Evolutionary conservation across 2,797 vertebrate genomes (phyloP).

Genomic region (Melanitta fusca): DNA sequence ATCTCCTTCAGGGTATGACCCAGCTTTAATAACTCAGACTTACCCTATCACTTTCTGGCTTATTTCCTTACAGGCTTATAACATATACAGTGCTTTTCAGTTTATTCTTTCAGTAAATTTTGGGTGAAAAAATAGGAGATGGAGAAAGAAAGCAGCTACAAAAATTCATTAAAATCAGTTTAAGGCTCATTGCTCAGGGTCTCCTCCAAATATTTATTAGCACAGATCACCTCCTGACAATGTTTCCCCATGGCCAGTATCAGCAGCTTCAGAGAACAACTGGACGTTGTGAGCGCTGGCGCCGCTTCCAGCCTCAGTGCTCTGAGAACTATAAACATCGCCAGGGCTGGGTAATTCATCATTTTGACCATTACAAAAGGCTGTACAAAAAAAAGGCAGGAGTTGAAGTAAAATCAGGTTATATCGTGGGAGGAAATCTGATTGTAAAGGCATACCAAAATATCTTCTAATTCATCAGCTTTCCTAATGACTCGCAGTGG

Average conservation of each 20-base stretch:
- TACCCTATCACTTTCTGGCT: constrained; percentile 48
- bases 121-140: neutral
- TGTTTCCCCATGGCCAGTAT: neutral
- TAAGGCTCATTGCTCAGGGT: neutral
- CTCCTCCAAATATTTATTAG: constrained; percentile 15
- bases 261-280: constrained; percentile 1
- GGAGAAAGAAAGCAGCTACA: neutral
- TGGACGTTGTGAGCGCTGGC: neutral
- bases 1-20: constrained; percentile 48
- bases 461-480: neutral
- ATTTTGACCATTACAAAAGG: neutral
- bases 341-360: constrained; percentile 10
- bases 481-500: neutral
- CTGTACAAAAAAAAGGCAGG: constrained; percentile 7
- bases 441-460: neutral
- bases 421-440: neutral
- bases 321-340: neutral
- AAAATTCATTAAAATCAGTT: neutral
- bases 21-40: constrained; percentile 40
- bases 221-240: neutral
- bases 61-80: constrained; percentile 33
- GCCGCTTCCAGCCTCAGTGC: neutral
- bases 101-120: constrained; percentile 3
- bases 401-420: constrained; percentile 5
- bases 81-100: neutral